phyloP scores from a whole-genome alignment of 2,113 vertebrate genomes.

The Seriola dumerili region DNA sequence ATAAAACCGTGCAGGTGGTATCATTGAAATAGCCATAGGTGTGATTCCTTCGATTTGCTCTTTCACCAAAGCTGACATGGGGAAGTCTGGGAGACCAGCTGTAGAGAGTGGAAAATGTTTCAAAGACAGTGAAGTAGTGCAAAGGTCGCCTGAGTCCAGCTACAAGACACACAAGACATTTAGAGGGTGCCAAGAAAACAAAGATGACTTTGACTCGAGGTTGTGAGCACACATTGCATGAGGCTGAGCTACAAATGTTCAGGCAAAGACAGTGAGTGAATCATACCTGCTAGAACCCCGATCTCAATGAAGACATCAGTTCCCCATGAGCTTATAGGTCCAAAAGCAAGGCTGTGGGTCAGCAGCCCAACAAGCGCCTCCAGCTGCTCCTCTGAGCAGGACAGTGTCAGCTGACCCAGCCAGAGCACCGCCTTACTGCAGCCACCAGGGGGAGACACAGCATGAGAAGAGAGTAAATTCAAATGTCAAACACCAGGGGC shows the following conservation, averaged over 20 bases:
- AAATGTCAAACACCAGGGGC: background rate
- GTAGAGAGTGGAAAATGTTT: conserved; percentile 9
- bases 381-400: conserved; percentile 85
- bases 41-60: conserved; percentile 86
- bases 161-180: background rate
- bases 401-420: conserved; percentile 80
- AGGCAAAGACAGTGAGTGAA: background rate
- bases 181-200: background rate
- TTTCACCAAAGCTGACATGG: conserved; percentile 85
- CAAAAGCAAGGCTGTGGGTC: conserved; percentile 79
- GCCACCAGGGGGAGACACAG: conserved; percentile 63
- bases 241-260: background rate
- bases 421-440: conserved; percentile 84
- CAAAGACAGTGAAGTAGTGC: background rate
- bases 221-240: background rate
- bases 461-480: background rate
- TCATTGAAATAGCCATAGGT: conserved; percentile 81
- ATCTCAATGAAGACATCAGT: conserved; percentile 86
- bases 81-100: conserved; percentile 87
- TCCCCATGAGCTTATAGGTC: conserved; percentile 83
- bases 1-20: conserved; percentile 81
- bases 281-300: conserved; percentile 84
- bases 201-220: background rate
- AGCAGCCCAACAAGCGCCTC: conserved; percentile 75
- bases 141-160: background rate